phyloP scores from a whole-genome alignment of 2,888 invertebrate species.

The Vanessa cardui region DNA sequence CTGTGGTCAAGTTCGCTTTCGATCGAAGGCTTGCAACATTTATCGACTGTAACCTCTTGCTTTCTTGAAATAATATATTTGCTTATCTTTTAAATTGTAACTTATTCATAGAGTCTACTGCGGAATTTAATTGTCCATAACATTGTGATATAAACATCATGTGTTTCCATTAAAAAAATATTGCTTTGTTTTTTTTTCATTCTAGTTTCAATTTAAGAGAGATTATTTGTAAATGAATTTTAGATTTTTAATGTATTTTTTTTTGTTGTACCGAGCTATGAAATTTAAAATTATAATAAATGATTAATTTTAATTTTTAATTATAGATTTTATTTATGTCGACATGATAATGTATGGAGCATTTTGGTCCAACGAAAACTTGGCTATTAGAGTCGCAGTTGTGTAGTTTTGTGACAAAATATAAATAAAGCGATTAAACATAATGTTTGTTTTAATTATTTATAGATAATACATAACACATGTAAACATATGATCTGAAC shows the following conservation, averaged over 20 bases:
- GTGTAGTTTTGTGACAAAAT: conserved; percentile 79
- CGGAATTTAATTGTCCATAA: conserved; percentile 72
- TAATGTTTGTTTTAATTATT: conserved; percentile 46
- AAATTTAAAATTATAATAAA: conserved; percentile 63
- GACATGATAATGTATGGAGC: conserved; percentile 70
- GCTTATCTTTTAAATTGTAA: conserved; percentile 72
- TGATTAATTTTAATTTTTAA: conserved; percentile 62
- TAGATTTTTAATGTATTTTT: conserved; percentile 74
- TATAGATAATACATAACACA: not conserved
- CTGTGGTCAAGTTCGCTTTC: conserved; percentile 18
- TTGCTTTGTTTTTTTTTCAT: conserved; percentile 71
- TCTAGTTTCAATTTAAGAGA: conserved; percentile 72
- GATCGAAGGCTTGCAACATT: conserved; percentile 12
- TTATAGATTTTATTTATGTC: conserved; percentile 75
- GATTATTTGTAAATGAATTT: conserved; percentile 80
- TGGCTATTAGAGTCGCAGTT: conserved; percentile 77
- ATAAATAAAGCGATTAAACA: conserved; percentile 77
- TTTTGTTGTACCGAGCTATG: conserved; percentile 72
- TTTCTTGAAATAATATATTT: conserved; percentile 69
- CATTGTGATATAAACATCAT: conserved; percentile 79
- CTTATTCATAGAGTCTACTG: conserved; percentile 78
- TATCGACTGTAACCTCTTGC: conserved; percentile 63
- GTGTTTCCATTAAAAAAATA: conserved; percentile 76
- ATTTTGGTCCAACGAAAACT: conserved; percentile 76
- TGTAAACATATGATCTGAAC: not conserved